Base-by-base conservation (phyloP, 2,888 invertebrate species). In the Melanostoma mellinum region DNA sequence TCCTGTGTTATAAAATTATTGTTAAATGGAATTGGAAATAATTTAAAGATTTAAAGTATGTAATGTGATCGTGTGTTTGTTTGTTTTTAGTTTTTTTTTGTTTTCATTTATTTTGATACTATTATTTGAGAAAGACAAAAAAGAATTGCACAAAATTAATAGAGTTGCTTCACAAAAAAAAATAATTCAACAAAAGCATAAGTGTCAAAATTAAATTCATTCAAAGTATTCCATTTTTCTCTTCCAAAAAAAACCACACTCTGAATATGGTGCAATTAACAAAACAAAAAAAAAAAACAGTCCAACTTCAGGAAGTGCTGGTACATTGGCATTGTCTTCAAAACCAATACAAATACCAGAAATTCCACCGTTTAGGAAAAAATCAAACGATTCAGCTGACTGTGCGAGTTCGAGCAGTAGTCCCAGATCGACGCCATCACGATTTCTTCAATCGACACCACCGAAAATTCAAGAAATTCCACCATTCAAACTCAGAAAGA, bases 401-500 rank as follows among this genome's bases (percentile, higher is more conserved):
- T 88, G 89, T 33, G 88, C 88, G 87, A 90, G 90, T 82, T 87
- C 88, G 20, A 86, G 88, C 86, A 90, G 90, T 88, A 90, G 90
- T 88, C 90, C 90, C 68, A 87, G 67, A 88, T 88, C 73, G 87
- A 88, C 86, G 81, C 87, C 44, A 73, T 85, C 86, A 69, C 82
- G 87, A 52, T 86, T 84, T 61, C 68, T 82, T 55, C 87, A 85
- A 84, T 84, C 86, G 86, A 84, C 84, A 53, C 82, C 87, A 61
- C 86, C 90, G 87, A 89, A 90, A 89, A 92, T 93, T 80, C 89
- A 92, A 84, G 92, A 92, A 87, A 90, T 90, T 87, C 93, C 93
- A 69, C 93, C 93, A 32, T 93, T 92, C 88, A 92, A 91, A 87
- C 92, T 92, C 30, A 91, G 93, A 86, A 93, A 93, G 88, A 87